Percentiles rank a stretch among this genome's conserved stretches.
These are phyloP conservation scores for Habrosyne pyritoides DNA, from an alignment of 2,888 invertebrate genomes.

Conservation along the genomic window DNA sequence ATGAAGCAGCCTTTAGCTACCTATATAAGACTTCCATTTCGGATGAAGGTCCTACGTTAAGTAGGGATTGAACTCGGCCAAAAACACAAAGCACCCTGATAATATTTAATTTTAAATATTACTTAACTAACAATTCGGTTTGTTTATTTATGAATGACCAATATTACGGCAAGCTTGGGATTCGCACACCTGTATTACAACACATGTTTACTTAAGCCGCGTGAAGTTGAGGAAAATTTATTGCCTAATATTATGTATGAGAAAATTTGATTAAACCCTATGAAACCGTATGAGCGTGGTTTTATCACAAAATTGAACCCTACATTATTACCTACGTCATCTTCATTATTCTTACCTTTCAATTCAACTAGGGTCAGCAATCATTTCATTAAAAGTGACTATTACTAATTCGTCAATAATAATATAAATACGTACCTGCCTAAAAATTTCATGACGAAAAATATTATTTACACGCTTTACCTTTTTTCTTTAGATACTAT, in stretches of 20 bases:
- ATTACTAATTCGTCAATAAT: no score
- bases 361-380: neutral
- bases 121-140: neutral
- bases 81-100: no score
- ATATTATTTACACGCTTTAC: no score
- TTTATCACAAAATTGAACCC: neutral
- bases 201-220: neutral
- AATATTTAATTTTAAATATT: neutral
- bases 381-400: neutral
- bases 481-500: no score
- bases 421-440: neutral
- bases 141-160: neutral
- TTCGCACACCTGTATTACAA: neutral
- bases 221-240: neutral
- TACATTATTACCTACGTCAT: neutral
- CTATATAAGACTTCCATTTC: no score
- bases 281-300: neutral
- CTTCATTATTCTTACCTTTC: neutral
- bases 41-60: no score
- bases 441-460: no score
- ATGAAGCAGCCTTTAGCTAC: no score
- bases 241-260: neutral
- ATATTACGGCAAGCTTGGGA: neutral
- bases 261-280: slow-evolving; percentile 1
- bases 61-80: no score